A percentile compares a stretch with the other conserved stretches of the same genome.
Conservation (phyloP, 2,113 vertebrate genomes). For the Sinocyclocheilus anophthalmus region DNA sequence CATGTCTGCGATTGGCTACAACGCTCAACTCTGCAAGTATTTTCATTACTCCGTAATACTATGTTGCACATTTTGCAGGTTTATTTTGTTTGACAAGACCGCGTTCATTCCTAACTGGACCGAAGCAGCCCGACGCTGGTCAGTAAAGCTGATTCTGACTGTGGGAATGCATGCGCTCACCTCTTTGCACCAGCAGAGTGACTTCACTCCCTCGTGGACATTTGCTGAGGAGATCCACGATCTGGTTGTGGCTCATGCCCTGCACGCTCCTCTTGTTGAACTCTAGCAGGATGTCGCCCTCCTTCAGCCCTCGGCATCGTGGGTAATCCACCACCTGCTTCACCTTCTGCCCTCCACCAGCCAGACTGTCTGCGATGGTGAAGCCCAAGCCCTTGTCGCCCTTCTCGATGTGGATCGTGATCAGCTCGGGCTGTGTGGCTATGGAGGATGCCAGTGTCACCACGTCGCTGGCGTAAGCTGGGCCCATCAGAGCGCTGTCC, state of each 20-base stretch:
- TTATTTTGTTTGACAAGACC: too few species aligned
- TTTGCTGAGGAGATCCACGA: slow-evolving; percentile 97
- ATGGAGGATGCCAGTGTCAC: slow-evolving; percentile 94
- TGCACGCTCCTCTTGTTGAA: slow-evolving; percentile 98
- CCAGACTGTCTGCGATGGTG: slow-evolving; percentile 95
- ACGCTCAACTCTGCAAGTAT: too few species aligned
- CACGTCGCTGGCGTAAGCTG: slow-evolving; percentile 87
- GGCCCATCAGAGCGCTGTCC: slow-evolving; percentile 66
- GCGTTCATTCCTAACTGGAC: too few species aligned
- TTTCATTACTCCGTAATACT: too few species aligned
- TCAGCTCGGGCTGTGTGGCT: slow-evolving; percentile 95
- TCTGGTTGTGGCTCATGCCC: slow-evolving; percentile 94
- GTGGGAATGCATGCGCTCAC: slow-evolving; percentile 67
- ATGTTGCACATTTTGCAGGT: too few species aligned
- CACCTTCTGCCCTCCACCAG: slow-evolving; percentile 92
- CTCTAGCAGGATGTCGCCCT: slow-evolving; percentile 94
- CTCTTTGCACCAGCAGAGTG: slow-evolving; percentile 95
- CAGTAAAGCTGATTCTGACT: not conserved
- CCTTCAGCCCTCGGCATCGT: slow-evolving; percentile 91
- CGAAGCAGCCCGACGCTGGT: not conserved
- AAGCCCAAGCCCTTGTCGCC: slow-evolving; percentile 98
- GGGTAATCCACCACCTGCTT: slow-evolving; percentile 98
- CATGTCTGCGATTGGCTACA: not conserved
- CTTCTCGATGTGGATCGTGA: slow-evolving; percentile 98
- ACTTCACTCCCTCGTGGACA: slow-evolving; percentile 95